Base-by-base conservation (phyloP, 92 coral and sea anemone genomes). In the Epizoanthus stellaris region DNA sequence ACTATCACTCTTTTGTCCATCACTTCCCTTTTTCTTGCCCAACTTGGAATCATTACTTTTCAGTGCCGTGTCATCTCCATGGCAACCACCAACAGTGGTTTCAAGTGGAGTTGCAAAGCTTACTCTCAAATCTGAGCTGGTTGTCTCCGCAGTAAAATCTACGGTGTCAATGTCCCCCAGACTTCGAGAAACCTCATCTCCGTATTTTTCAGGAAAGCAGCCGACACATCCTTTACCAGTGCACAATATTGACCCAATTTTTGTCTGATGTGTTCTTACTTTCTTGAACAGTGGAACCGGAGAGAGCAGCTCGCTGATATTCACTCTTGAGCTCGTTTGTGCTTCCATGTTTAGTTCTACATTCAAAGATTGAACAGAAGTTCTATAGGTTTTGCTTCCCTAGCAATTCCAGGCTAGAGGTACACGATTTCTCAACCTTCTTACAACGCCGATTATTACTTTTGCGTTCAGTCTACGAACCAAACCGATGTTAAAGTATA, bases 161-260 rank as follows among this genome's bases (percentile, higher is more conserved):
- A 88, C 92, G 5, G 85, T 87, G 70, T 94, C 98, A 30, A 94
- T 86, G 61, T 88, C 95, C 36, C 98, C 95, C 10, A 94, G 83
- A 73, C 90, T 81, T 53, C 66, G 77, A 7, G 62, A 70, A 14
- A 67, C 82, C 52, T 87, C 84, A 13, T 90, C 90, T n/a, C 87
- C 94, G 74, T 61, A 87, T 63, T 77, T 82, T 42, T 82, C 80
- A 42, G 93, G 93, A 77, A 82, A 87, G 74, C 98, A 94, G 7
- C 90, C 98, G 15, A 94, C 89, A 88, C 98, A 94, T 4, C 95
- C 95, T 72, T 80, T 90, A 6, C 98, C 98, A 17, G 98, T 94
- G 65, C 98, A 94, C 25, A 94, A 67, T 56, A 94, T 92, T 16
- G 88, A 86, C 17, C 98, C 98, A 67, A 81, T 70, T 47, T 81